Base-by-base conservation (phyloP, 2,888 invertebrate species). In the Ganaspis brasiliensis region DNA sequence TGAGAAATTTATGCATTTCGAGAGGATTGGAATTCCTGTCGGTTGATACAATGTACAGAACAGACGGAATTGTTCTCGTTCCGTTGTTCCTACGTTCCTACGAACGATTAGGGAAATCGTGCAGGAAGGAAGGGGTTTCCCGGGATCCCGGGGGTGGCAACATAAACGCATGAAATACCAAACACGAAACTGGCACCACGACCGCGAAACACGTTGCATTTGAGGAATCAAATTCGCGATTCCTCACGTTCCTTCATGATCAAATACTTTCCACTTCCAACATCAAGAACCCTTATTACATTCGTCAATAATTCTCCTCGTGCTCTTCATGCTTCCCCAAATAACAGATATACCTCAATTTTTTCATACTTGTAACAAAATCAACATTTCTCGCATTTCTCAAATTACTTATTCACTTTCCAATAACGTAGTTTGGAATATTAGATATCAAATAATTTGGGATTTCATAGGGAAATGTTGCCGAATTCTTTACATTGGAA, bases 41-140 rank as follows among this genome's bases (percentile, higher is more conserved):
- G 45, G 21, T 45, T 67, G 45, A 24, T 45, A 67, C n/a, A 24
- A 26, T 45, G 40, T n/a, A 26, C 0, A 24, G 24, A 45, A 37
- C 5, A 24, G 67, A 67, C 10, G 67, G 67, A 24, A 67, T 67
- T 67, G 45, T 26, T 67, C 45, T 67, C 67, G 45, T 67, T 45
- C 67, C 45, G 45, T 67, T 67, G 67, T 45, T 45, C n/a, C 67
- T 67, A 67, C 67, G 67, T 67, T 67, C 67, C 67, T 45, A 26
- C n/a, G 45, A 67, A 67, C 67, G 67, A 67, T 67, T 67, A 67
- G 67, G 26, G 16, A 45, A 49, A 67, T 40, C 21, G 24, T 67
- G 40, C 40, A 40, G 37, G 37, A 37, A 24, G 63, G 40, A 40
- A 37, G 12, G 63, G 40, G 5, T 63, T 37, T 16, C 19, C 5